A percentile compares a stretch with the other conserved stretches of the same genome.
phyloP scores from a whole-genome alignment of 1,140 invertebrate species.

The Drosophila kepulauana region DNA sequence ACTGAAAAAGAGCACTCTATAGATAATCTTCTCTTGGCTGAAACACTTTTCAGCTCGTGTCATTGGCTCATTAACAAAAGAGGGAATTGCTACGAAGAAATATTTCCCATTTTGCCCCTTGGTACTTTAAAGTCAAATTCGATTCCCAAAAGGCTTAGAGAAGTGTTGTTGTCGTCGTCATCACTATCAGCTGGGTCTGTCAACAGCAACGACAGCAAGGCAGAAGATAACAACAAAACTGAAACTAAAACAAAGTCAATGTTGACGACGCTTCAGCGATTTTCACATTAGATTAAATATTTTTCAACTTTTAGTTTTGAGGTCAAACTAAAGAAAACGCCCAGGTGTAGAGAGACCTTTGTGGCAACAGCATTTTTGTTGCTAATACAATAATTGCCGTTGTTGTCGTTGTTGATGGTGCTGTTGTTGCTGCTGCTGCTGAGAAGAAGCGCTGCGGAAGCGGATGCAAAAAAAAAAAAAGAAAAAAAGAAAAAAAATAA shows the following conservation, averaged over 20 bases:
- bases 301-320: constrained; percentile 73
- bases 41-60: constrained; percentile 15
- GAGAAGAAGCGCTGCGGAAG: constrained; percentile 64
- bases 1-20: too few species aligned
- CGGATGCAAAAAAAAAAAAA: constrained; percentile 69
- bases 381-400: constrained; percentile 75
- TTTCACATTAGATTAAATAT: constrained; percentile 82
- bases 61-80: constrained; percentile 18
- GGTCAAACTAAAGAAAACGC: constrained; percentile 60
- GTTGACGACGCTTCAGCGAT: constrained; percentile 74
- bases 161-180: constrained; percentile 38
- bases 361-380: constrained; percentile 54
- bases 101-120: constrained; percentile 27
- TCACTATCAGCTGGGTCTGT: constrained; percentile 67
- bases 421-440: constrained; percentile 29
- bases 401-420: constrained; percentile 32
- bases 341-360: constrained; percentile 41
- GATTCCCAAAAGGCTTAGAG: constrained; percentile 22
- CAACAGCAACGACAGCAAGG: constrained; percentile 24
- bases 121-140: constrained; percentile 18
- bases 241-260: constrained; percentile 43
- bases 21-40: background rate
- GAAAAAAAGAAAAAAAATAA: constrained; percentile 2
- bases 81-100: background rate
- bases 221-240: constrained; percentile 21